phyloP scores from a whole-genome alignment of 2,113 vertebrate species.

The Melospiza melodia region DNA sequence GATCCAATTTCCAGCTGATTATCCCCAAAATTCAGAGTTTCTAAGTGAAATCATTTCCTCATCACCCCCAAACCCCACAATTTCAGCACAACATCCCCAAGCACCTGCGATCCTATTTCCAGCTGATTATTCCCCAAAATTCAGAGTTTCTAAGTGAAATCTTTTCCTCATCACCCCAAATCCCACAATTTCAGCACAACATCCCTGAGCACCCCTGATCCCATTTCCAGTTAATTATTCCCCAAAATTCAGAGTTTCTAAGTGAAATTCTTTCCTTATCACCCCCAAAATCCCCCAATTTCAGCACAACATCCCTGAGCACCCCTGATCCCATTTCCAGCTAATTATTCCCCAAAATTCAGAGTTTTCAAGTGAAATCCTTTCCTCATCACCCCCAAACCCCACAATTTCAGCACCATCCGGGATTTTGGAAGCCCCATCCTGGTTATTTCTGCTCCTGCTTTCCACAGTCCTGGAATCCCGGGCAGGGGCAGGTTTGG shows the following conservation, averaged over 20 bases:
- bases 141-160: neutral
- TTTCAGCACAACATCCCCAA: neutral
- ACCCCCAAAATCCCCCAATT: no score
- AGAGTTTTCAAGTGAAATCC: no score
- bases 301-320: no score
- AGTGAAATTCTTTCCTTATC: neutral
- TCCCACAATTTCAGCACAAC: neutral
- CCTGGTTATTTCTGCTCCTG: neutral
- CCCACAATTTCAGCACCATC: constrained; percentile 2
- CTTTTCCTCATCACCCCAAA: neutral
- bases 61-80: neutral
- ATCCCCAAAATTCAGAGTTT: no score
- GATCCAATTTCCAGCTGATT: no score
- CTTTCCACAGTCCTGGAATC: neutral
- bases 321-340: no score
- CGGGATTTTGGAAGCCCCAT: neutral
- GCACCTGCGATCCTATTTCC: neutral
- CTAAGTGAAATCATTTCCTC: no score
- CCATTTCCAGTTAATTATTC: neutral
- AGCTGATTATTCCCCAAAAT: neutral
- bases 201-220: neutral
- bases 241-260: neutral
- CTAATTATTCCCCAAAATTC: no score
- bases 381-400: no score
- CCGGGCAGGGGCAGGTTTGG: accelerated